A percentile compares a stretch with the other conserved stretches of the same genome.
Conservation (phyloP, 2,888 invertebrate genomes). For the Cephus spinipes region DNA sequence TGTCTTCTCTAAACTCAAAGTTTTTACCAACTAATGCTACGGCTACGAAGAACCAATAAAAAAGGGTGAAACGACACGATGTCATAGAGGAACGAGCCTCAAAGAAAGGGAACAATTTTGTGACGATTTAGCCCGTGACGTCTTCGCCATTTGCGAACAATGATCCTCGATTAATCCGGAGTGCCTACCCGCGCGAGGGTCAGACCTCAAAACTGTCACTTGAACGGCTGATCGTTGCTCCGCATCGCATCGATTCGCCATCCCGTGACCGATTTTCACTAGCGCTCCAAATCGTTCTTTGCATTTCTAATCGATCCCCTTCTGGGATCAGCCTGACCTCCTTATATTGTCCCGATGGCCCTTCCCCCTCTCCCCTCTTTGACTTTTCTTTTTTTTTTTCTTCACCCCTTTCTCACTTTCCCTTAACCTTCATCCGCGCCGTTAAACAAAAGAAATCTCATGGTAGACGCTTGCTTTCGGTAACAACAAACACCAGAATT, state of each 20-base stretch:
- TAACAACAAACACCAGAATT: neutral
- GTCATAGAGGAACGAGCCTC: neutral
- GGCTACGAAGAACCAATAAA: neutral
- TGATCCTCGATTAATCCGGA: neutral
- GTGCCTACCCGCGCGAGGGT: neutral
- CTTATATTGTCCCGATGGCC: neutral
- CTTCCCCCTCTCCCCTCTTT: neutral
- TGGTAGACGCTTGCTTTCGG: neutral
- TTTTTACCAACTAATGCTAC: neutral
- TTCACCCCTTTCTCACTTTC: neutral
- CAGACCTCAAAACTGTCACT: neutral
- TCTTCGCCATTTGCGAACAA: neutral
- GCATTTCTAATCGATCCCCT: neutral
- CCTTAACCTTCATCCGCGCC: neutral
- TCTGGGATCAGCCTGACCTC: neutral
- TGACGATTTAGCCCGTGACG: slow-evolving; percentile 6
- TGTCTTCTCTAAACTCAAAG: neutral
- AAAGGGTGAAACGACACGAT: neutral
- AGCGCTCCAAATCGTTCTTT: neutral
- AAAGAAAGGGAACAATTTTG: slow-evolving; percentile 1
- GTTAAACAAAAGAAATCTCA: neutral
- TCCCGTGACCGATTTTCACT: neutral
- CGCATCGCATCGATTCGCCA: slow-evolving; percentile 2
- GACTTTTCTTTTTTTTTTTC: neutral
- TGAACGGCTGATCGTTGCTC: neutral